A percentile compares a stretch with the other conserved stretches of the same genome.
phyloP scores from a whole-genome alignment of 2,888 invertebrate species.

The Luperina nickerlii region DNA sequence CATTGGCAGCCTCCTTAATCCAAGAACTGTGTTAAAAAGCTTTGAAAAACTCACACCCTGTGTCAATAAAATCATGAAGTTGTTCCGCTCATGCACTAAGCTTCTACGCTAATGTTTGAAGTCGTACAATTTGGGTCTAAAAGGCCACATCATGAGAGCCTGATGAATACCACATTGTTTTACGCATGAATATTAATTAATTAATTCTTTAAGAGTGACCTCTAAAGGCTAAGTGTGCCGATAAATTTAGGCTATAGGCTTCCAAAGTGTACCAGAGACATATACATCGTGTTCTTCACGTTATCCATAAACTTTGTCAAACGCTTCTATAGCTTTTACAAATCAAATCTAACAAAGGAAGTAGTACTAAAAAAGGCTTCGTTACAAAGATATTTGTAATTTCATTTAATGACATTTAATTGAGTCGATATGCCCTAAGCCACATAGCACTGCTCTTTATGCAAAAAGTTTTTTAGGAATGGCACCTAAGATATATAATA shows the following conservation, averaged over 20 bases:
- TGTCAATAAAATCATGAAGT: not conserved
- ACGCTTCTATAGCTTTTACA: no score
- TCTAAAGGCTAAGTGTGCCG: constrained; percentile 16
- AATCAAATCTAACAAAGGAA: no score
- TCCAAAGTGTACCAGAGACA: not conserved
- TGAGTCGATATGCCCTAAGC: no score
- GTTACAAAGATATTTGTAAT: no score
- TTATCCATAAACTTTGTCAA: no score
- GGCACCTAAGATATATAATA: no score
- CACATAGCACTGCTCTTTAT: no score
- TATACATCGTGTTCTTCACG: no score
- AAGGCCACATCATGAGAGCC: constrained; percentile 25
- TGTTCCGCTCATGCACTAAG: constrained; percentile 31
- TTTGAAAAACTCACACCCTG: not conserved
- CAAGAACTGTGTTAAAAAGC: not conserved
- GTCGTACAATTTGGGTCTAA: constrained; percentile 18
- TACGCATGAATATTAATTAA: constrained; percentile 62
- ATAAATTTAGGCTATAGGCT: constrained; percentile 9
- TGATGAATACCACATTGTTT: no score
- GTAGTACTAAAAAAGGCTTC: no score
- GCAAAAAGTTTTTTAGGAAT: no score
- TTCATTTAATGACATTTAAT: no score
- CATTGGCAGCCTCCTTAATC: not conserved
- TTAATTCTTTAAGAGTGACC: constrained; percentile 42
- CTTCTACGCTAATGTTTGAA: constrained; percentile 1